Conservation (phyloP, 2,113 vertebrate genomes). For the Sapajus apella region DNA sequence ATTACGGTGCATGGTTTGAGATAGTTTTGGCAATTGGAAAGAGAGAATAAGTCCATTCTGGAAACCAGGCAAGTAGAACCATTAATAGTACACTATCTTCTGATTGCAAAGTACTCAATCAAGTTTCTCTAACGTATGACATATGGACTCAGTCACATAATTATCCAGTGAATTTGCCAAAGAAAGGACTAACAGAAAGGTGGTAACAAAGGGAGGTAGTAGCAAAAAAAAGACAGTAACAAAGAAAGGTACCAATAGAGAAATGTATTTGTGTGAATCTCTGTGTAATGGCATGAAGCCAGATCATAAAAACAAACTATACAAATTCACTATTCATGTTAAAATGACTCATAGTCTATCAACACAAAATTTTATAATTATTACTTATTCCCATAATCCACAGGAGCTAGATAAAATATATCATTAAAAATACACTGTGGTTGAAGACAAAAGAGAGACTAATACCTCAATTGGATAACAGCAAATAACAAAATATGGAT, state of each 20-base stretch:
- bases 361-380: conserved; percentile 51
- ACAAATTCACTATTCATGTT: conserved; percentile 38
- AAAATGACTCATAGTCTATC: conserved; percentile 46
- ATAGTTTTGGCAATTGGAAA: not conserved
- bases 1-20: not conserved
- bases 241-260: not conserved
- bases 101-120: not conserved
- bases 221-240: not conserved
- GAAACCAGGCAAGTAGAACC: not conserved
- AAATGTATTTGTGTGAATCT: not conserved
- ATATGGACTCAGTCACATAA: not conserved
- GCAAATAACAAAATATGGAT: conserved; percentile 62
- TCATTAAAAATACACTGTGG: conserved; percentile 27
- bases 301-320: conserved; percentile 31
- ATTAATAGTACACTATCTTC: not conserved
- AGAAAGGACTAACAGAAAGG: not conserved
- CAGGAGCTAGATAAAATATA: conserved; percentile 48
- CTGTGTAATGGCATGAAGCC: not conserved
- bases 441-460: conserved; percentile 62
- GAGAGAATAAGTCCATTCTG: not conserved
- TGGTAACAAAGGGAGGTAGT: not conserved
- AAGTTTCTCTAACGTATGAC: not conserved
- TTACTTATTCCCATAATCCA: conserved; percentile 62
- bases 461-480: conserved; percentile 44
- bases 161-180: not conserved